Base-by-base conservation (phyloP, 2,888 invertebrate species). In the Chrysopilus asiliformis region DNA sequence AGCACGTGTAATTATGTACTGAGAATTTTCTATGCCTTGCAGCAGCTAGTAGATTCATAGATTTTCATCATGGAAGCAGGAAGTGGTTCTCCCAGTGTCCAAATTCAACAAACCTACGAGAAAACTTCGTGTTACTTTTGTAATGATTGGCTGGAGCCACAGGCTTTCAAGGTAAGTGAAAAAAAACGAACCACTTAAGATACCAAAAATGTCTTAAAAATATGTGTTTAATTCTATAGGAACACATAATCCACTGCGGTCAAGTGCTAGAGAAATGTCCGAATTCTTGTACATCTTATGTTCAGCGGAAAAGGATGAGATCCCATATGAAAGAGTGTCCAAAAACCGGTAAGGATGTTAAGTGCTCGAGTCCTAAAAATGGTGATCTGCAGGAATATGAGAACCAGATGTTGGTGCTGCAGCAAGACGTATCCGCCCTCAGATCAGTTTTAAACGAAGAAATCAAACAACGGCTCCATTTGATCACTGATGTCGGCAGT, bases 181-280 rank as follows among this genome's bases (percentile, higher is more conserved):
- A n/a, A n/a, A n/a, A n/a, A n/a, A n/a, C n/a, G n/a, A n/a, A n/a
- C n/a, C n/a, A n/a, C n/a, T n/a, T n/a, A n/a, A n/a, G n/a, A n/a
- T n/a, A n/a, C n/a, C n/a, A n/a, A n/a, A n/a, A n/a, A n/a, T n/a
- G n/a, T n/a, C n/a, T n/a, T n/a, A n/a, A n/a, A n/a, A 26, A 14
- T 14, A 22, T 16, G 22, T 26, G 4, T 27, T 22, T 12, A 18
- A 16, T 33, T 16, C 12, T 32, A 2, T 26, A 79, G 73, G 71
- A 71, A 36, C 82, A 82, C 47, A 56, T 78, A 40, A 71, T 74
- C 40, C 70, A 73, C 46, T 83, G 82, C 44, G 76, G 78, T 10
- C 75, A 76, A 40, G 78, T 82, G 8, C 55, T 82, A 47, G 76
- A 79, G 51, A 73, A 78, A 51, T 82, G 82, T 37, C 72, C 74